Evolutionary conservation across 2,888 invertebrate genomes (phyloP).

Genomic region (Strigamia maritima): DNA sequence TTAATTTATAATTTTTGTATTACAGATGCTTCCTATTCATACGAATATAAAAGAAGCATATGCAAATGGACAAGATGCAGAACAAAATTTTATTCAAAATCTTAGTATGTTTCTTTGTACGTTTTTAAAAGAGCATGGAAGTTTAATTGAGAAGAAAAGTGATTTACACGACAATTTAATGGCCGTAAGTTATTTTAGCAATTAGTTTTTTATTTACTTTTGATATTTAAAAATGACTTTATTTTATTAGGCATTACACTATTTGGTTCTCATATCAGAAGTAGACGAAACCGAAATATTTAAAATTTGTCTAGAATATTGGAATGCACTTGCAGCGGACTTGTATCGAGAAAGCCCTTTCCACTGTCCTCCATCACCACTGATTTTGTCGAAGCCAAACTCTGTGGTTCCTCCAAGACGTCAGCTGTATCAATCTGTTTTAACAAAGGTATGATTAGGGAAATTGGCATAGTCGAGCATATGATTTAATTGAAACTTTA

Average conservation of each 20-base stretch:
- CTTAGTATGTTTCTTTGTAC: constrained; percentile 95
- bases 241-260: constrained; percentile 65
- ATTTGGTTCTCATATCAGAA: constrained; percentile 88
- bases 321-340: constrained; percentile 90
- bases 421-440: constrained; percentile 53
- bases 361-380: constrained; percentile 55
- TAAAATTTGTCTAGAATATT: constrained; percentile 98
- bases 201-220: background rate
- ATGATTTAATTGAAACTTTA: constrained; percentile 41
- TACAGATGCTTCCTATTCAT: constrained; percentile 77
- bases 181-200: constrained; percentile 52
- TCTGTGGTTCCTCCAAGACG: constrained; percentile 51
- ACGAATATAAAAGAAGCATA: constrained; percentile 94
- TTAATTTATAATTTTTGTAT: constrained; percentile 37
- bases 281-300: constrained; percentile 99
- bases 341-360: constrained; percentile 85
- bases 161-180: constrained; percentile 71
- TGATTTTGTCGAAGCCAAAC: constrained; percentile 49
- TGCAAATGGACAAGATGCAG: constrained; percentile 87
- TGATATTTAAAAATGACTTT: background rate
- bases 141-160: constrained; percentile 72
- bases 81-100: constrained; percentile 98
- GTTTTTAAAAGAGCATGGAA: constrained; percentile 93
- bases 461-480: background rate
- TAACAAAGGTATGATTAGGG: constrained; percentile 50